These are phyloP conservation scores for Pachyseris speciosa DNA, from an alignment of 64 coral and sea anemone species.

Conservation along the genomic window DNA sequence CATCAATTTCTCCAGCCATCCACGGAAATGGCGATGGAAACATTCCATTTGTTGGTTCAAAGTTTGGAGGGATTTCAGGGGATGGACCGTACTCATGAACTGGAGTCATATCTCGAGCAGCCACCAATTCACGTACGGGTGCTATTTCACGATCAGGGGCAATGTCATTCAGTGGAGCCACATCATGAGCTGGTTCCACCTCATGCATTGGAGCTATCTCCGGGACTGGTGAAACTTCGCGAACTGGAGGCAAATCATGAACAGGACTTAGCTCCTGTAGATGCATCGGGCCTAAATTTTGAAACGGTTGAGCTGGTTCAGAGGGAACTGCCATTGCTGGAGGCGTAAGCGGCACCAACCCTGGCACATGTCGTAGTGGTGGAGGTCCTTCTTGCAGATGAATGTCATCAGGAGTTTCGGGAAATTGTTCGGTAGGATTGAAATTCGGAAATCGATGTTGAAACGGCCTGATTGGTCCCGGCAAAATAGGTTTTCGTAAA, in stretches of 20 bases:
- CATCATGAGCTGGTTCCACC: neutral
- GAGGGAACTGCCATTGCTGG: neutral
- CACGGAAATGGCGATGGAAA: slow-evolving; percentile 6
- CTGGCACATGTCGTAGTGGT: neutral
- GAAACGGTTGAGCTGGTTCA: neutral
- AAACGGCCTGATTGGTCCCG: neutral
- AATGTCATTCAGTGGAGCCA: neutral
- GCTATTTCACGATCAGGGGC: neutral
- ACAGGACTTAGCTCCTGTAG: neutral
- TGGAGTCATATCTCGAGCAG: neutral
- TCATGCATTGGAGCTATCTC: neutral
- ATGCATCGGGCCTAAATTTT: neutral
- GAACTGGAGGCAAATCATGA: neutral
- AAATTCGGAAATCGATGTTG: neutral
- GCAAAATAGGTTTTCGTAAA: neutral
- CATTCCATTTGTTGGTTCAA: neutral
- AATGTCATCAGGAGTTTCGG: neutral
- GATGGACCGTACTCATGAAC: neutral
- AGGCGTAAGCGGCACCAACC: neutral
- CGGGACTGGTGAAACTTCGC: neutral
- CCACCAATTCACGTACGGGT: neutral
- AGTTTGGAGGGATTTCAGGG: neutral
- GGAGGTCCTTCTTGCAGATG: slow-evolving; percentile 1
- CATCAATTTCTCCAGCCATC: slow-evolving; percentile 13
- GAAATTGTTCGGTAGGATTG: neutral